Conservation (phyloP, 2,888 invertebrate genomes). For the Linyphia triangularis region DNA sequence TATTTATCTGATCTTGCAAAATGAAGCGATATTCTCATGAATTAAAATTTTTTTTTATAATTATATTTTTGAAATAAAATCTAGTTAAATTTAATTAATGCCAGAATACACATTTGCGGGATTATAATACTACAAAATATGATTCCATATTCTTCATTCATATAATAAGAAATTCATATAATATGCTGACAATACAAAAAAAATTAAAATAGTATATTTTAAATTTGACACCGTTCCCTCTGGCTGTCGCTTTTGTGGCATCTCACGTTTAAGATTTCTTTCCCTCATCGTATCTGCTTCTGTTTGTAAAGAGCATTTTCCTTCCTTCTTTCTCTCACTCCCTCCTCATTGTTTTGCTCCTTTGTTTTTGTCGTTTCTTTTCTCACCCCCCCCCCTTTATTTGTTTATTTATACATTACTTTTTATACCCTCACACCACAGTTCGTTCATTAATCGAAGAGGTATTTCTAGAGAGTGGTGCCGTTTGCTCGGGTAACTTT, state of each 20-base stretch:
- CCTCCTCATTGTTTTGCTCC: neutral
- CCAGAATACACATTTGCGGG: too few species aligned
- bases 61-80: too few species aligned
- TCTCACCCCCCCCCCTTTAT: neutral
- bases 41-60: too few species aligned
- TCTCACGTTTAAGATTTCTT: conserved; percentile 29
- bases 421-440: neutral
- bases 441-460: conserved; percentile 53
- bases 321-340: neutral
- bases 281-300: conserved; percentile 10
- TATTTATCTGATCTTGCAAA: too few species aligned
- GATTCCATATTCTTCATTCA: too few species aligned
- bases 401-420: neutral
- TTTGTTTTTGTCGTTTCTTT: neutral
- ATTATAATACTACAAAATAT: too few species aligned
- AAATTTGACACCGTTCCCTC: conserved; percentile 21
- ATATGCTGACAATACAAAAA: too few species aligned
- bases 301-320: neutral
- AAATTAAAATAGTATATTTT: too few species aligned
- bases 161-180: too few species aligned
- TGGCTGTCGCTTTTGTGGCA: neutral
- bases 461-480: conserved; percentile 24
- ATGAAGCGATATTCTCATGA: too few species aligned
- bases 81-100: too few species aligned
- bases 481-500: conserved; percentile 1